phyloP scores from a whole-genome alignment of 1,140 invertebrate species.

The Akabosia matsudoensis region DNA sequence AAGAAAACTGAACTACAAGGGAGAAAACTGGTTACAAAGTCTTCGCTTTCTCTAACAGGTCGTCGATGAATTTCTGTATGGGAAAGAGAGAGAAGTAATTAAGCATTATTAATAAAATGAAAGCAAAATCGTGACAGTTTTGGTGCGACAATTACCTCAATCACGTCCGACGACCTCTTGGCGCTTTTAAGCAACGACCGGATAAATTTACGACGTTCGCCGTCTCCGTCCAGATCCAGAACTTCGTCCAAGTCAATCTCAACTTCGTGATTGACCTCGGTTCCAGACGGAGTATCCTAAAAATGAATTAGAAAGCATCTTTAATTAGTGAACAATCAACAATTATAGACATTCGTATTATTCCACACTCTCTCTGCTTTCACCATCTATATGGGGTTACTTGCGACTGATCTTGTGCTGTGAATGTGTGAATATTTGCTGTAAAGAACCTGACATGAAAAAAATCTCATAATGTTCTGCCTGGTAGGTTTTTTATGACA shows the following conservation, averaged over 20 bases:
- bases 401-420: no score
- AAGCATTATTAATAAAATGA: conserved; percentile 4
- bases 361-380: no score
- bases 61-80: conserved; percentile 83
- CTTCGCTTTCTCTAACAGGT: conserved; percentile 82
- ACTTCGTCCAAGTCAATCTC: conserved; percentile 91
- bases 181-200: conserved; percentile 72
- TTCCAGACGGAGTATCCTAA: not conserved
- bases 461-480: no score
- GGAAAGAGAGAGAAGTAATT: conserved; percentile 47
- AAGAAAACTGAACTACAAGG: not conserved
- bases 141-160: conserved; percentile 63
- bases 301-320: not conserved
- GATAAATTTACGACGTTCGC: conserved; percentile 72
- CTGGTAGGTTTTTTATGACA: no score
- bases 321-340: no score
- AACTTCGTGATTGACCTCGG: conserved; percentile 60
- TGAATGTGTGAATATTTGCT: no score
- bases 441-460: no score
- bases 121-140: not conserved
- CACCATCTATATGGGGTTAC: no score
- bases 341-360: not conserved
- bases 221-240: conserved; percentile 84
- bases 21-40: conserved; percentile 63
- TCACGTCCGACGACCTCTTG: conserved; percentile 77